These are phyloP conservation scores for Oryzias javanicus DNA, from an alignment of 2,113 vertebrate species.

Conservation along the genomic window DNA sequence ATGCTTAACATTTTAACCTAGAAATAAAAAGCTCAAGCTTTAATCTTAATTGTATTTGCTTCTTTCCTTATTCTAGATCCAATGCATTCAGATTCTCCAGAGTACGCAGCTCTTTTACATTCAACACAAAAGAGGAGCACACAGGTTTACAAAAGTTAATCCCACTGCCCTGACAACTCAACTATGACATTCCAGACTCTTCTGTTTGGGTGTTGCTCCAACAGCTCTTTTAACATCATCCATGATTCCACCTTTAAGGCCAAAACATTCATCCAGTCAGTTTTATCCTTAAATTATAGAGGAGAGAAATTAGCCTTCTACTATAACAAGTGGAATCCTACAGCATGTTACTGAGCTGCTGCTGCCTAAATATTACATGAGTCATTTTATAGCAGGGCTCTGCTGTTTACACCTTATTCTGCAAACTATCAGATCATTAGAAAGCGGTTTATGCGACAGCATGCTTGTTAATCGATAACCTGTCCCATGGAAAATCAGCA, in stretches of 20 bases:
- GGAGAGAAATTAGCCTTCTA: no score
- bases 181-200: slow-evolving; percentile 15
- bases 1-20: no score
- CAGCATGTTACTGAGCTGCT: background rate
- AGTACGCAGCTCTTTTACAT: slow-evolving; percentile 37
- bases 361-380: background rate
- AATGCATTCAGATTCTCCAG: background rate
- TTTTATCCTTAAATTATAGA: no score
- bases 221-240: background rate
- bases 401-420: no score
- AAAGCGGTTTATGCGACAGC: background rate
- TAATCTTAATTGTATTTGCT: no score
- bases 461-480: slow-evolving; percentile 14
- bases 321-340: no score
- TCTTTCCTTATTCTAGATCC: no score
- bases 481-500: slow-evolving; percentile 4
- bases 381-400: background rate
- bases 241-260: no score
- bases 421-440: background rate
- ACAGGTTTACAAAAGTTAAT: slow-evolving; percentile 24
- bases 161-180: slow-evolving; percentile 7
- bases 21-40: no score
- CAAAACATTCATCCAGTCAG: no score
- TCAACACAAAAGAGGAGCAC: slow-evolving; percentile 36
- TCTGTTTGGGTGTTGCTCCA: background rate